Evolutionary conservation across 1,140 invertebrate genomes (phyloP).

Genomic region (Onthophagus taurus): DNA sequence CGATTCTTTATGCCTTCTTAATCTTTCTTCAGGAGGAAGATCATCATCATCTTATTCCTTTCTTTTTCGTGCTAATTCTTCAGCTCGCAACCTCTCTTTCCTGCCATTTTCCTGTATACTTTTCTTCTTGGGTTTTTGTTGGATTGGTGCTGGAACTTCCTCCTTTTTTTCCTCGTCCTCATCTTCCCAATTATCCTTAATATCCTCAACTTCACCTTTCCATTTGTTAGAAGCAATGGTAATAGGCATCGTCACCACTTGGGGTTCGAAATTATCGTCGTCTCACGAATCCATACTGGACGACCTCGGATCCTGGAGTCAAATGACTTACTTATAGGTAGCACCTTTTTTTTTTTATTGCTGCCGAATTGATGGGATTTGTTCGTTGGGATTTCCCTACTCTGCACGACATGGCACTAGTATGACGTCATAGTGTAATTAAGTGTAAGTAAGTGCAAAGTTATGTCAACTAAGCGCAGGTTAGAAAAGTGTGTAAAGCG

Average conservation of each 20-base stretch:
- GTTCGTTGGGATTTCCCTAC: no score
- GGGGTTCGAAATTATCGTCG: constrained; percentile 19
- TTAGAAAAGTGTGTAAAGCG: no score
- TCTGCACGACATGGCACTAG: no score
- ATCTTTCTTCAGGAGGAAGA: constrained; percentile 66
- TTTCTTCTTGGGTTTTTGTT: constrained; percentile 56
- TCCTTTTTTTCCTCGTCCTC: constrained; percentile 62
- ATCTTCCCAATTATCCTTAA: constrained; percentile 76
- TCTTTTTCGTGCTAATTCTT: constrained; percentile 32
- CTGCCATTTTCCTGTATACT: constrained; percentile 61
- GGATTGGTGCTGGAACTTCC: constrained; percentile 42
- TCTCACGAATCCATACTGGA: constrained; percentile 35
- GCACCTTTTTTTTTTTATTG: no score
- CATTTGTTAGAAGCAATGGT: constrained; percentile 55
- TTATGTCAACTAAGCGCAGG: no score
- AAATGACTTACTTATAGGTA: no score
- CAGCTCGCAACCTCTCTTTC: constrained; percentile 42
- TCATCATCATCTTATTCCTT: constrained; percentile 42
- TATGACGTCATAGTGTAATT: no score
- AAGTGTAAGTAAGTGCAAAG: no score
- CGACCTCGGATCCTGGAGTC: background rate
- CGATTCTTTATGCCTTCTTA: constrained; percentile 68
- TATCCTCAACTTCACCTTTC: constrained; percentile 79
- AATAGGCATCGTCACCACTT: constrained; percentile 14
- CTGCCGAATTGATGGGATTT: no score